Percentiles rank a stretch among this genome's conserved stretches.
Evolutionary conservation across 2,113 vertebrate genomes (phyloP).

Genomic region (Vimba vimba): DNA sequence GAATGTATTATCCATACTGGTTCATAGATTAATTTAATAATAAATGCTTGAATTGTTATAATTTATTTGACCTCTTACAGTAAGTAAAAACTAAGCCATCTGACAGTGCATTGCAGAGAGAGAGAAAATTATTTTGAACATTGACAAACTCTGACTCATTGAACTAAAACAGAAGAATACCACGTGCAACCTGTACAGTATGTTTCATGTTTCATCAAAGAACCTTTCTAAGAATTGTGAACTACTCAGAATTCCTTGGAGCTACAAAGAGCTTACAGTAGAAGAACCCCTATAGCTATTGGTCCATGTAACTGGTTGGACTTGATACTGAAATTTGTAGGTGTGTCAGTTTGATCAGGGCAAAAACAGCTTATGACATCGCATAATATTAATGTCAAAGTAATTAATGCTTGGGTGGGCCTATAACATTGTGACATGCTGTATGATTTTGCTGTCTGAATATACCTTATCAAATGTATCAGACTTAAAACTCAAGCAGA

Average conservation of each 20-base stretch:
- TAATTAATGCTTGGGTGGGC: not conserved
- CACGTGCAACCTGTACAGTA: not conserved
- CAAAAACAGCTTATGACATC: not conserved
- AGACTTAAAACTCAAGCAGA: not conserved
- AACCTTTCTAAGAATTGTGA: conserved; percentile 8
- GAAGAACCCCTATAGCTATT: not conserved
- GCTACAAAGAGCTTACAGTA: not conserved
- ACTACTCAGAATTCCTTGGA: not conserved
- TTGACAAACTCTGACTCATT: not conserved
- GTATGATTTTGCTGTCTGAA: not conserved
- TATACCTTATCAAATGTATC: not conserved
- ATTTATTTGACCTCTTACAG: not conserved
- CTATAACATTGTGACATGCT: not conserved
- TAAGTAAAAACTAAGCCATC: not conserved
- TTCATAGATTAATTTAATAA: too few relatives aligned
- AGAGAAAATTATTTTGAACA: not conserved
- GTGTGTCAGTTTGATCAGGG: not conserved
- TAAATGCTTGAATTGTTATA: not conserved
- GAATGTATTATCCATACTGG: not conserved
- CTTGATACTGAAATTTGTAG: not conserved
- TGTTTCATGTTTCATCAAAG: not conserved
- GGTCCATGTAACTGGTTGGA: not conserved
- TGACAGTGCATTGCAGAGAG: not conserved
- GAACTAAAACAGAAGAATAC: not conserved
- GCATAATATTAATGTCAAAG: not conserved